These are phyloP conservation scores for Glyptemys insculpta DNA, from an alignment of 2,797 vertebrate genomes.

Conservation along the genomic window DNA sequence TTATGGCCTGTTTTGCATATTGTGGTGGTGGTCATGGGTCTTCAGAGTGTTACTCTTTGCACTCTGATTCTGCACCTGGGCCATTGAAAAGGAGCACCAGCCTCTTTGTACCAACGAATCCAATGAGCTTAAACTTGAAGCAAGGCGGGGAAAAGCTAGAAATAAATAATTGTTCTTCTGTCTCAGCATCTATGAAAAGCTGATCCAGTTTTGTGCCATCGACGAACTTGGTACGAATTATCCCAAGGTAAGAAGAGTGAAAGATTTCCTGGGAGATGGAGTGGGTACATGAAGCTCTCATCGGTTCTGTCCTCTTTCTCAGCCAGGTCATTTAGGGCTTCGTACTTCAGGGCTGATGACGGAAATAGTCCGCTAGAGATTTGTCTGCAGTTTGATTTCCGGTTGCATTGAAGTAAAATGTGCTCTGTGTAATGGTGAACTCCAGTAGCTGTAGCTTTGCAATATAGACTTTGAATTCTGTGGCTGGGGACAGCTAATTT, in stretches of 20 bases:
- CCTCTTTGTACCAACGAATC: background rate
- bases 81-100: background rate
- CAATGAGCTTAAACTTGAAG: background rate
- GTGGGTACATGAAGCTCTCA: background rate
- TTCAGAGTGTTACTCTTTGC: background rate
- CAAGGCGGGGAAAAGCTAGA: background rate
- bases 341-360: background rate
- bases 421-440: background rate
- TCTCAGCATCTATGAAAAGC: slow-evolving; percentile 96
- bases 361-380: background rate
- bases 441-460: background rate
- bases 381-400: background rate
- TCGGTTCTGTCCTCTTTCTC: background rate
- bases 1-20: background rate
- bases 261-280: background rate
- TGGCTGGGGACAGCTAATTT: background rate
- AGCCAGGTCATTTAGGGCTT: background rate
- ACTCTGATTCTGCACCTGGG: background rate
- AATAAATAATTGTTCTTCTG: slow-evolving; percentile 15
- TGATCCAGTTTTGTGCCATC: slow-evolving; percentile 97
- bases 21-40: background rate
- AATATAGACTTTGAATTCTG: background rate
- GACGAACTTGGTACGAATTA: slow-evolving; percentile 98
- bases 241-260: slow-evolving; percentile 86
- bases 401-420: background rate